These are phyloP conservation scores for Agrochola lota DNA, from an alignment of 2,888 invertebrate genomes.

Conservation along the genomic window DNA sequence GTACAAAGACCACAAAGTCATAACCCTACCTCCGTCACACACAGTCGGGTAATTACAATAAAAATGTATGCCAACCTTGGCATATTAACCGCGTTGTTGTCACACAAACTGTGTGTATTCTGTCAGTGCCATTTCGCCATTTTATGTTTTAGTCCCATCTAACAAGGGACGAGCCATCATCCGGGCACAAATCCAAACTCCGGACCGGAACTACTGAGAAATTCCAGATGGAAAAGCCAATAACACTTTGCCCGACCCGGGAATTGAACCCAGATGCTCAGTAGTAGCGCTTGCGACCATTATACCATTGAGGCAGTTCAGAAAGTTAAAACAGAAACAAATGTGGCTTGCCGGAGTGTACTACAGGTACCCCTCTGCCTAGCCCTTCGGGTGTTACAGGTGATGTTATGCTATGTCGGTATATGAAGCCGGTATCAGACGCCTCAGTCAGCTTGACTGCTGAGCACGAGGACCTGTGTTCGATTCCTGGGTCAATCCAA, in stretches of 20 bases:
- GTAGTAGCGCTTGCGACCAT: no score
- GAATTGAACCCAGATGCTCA: not conserved
- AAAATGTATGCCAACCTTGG: constrained; percentile 23
- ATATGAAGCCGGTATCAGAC: no score
- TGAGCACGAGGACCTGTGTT: no score
- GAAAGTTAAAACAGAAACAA: no score
- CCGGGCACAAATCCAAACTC: not conserved
- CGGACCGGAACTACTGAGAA: no score
- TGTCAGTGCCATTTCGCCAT: not conserved
- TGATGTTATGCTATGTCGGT: no score
- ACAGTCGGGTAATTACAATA: constrained; percentile 10
- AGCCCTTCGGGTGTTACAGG: no score
- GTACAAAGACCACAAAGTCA: not conserved
- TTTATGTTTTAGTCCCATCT: not conserved
- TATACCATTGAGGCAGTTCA: no score
- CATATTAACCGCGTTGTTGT: constrained; percentile 8
- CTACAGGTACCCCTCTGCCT: no score
- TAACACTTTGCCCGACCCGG: not conserved
- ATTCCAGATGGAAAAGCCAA: not conserved
- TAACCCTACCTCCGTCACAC: not conserved
- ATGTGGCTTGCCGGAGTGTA: no score
- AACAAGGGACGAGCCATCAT: not conserved
- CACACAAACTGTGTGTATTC: not conserved
- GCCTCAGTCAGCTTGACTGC: no score
- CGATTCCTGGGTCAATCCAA: no score